Evolutionary conservation across 2,113 vertebrate species (phyloP).

Genomic region (Rhabdornis inornatus): DNA sequence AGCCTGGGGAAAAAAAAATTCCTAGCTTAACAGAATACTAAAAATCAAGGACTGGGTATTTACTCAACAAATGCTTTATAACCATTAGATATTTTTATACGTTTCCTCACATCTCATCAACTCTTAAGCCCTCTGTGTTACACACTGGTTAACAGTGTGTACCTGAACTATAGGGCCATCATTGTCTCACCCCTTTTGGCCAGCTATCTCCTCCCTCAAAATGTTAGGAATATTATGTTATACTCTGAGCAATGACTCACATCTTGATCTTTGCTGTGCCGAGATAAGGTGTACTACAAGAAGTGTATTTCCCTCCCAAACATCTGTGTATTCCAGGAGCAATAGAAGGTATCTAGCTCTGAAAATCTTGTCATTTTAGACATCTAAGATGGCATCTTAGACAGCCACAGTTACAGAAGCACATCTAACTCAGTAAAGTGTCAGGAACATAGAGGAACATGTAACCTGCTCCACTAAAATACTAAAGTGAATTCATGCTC

Average conservation of each 20-base stretch:
- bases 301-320: not conserved
- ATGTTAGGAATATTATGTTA: not conserved
- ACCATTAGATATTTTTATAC: not conserved
- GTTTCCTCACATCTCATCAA: not conserved
- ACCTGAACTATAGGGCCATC: not conserved
- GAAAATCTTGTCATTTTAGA: not conserved
- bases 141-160: not conserved
- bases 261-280: not conserved
- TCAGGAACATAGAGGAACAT: not conserved
- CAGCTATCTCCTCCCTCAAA: not conserved
- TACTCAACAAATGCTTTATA: not conserved
- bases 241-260: not conserved
- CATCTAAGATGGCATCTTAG: not conserved
- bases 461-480: not conserved
- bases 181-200: not conserved
- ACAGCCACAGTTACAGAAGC: not conserved
- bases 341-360: not conserved
- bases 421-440: not conserved
- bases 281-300: not conserved
- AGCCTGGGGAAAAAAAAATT: not conserved
- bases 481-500: not conserved
- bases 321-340: accelerated
- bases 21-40: not conserved
- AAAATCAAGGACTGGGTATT: not conserved
- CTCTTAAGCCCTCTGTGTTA: not conserved